Conservation (phyloP, 2,888 invertebrate genomes). For the Apantesis nais region DNA sequence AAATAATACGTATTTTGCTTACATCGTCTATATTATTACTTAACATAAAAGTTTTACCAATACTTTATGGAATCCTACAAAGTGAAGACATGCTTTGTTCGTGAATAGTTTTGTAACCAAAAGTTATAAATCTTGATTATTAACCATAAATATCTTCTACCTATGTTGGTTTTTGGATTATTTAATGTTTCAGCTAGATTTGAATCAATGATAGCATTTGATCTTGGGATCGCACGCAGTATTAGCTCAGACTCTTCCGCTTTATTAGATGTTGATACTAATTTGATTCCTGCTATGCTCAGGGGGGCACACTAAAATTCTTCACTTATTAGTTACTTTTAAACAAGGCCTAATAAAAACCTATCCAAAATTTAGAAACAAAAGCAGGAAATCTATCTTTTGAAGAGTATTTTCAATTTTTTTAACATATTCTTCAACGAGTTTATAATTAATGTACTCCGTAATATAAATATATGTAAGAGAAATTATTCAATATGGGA, state of each 20-base stretch:
- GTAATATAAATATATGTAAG: not conserved
- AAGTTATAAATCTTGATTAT: not conserved
- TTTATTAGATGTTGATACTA: not conserved
- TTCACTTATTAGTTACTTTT: not conserved
- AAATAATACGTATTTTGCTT: conserved; percentile 10
- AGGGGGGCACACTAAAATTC: not conserved
- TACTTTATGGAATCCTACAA: not conserved
- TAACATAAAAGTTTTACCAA: conserved; percentile 14
- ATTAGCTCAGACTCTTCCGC: too few species aligned
- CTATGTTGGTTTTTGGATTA: not conserved
- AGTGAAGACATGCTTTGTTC: not conserved
- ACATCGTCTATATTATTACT: not conserved
- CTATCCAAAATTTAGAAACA: not conserved
- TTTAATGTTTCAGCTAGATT: not conserved
- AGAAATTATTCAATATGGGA: not conserved
- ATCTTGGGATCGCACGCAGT: too few species aligned
- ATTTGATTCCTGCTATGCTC: not conserved
- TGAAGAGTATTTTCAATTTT: not conserved
- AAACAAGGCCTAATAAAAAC: not conserved
- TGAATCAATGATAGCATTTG: not conserved
- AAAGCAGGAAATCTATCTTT: not conserved
- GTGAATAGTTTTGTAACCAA: not conserved
- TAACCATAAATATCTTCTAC: not conserved
- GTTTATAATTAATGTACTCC: not conserved
- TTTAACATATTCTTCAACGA: not conserved